Conservation (phyloP, 1,140 invertebrate genomes). For the Cyrtorhinus lividipennis region DNA sequence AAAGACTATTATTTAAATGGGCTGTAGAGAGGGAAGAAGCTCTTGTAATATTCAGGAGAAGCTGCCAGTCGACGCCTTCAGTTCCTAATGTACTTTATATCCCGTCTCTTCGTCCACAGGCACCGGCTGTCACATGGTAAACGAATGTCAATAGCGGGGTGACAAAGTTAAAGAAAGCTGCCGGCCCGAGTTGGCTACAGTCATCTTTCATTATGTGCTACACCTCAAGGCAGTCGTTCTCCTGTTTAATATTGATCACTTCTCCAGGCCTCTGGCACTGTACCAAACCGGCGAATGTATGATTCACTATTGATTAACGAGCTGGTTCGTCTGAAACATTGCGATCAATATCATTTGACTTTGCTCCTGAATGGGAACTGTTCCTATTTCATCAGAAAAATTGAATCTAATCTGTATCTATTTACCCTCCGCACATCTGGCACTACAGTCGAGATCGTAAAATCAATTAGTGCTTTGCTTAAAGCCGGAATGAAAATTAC, state of each 20-base stretch:
- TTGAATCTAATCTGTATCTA: too few relatives aligned
- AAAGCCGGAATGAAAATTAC: too few relatives aligned
- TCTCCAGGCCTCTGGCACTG: background rate
- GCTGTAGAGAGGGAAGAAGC: background rate
- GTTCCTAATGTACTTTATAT: constrained; percentile 3
- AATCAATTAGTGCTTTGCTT: too few relatives aligned
- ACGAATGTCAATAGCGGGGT: background rate
- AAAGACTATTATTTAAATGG: constrained; percentile 14
- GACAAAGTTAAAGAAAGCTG: background rate
- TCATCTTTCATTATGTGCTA: background rate
- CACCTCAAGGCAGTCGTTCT: background rate
- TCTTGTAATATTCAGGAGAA: constrained; percentile 10
- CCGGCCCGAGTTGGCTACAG: background rate
- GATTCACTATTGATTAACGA: too few relatives aligned
- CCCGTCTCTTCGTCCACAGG: background rate
- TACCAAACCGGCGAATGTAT: too few relatives aligned
- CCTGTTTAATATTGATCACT: background rate
- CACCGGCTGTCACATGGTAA: constrained; percentile 1
- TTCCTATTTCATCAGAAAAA: too few relatives aligned
- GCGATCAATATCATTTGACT: too few relatives aligned
- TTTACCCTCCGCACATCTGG: too few relatives aligned
- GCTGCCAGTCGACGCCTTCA: background rate
- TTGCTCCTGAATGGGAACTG: too few relatives aligned
- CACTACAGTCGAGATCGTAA: too few relatives aligned
- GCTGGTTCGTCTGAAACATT: too few relatives aligned